These are phyloP conservation scores for Hemichromis elongatus DNA, from an alignment of 2,113 vertebrate genomes.

Conservation along the genomic window DNA sequence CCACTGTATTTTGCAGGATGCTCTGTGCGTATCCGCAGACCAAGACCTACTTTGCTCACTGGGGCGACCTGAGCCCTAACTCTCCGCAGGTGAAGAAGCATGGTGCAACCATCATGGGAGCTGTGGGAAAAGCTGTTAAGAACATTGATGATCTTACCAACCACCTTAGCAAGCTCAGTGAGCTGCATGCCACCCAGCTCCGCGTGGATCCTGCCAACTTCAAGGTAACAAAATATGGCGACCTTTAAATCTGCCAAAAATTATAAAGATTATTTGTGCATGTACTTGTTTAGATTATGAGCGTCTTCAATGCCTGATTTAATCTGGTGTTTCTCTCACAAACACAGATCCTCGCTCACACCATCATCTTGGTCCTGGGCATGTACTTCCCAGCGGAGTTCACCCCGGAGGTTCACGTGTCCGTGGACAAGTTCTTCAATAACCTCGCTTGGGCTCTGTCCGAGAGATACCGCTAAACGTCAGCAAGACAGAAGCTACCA, in stretches of 20 bases:
- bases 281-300: background rate
- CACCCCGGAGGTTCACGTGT: slow-evolving; percentile 18
- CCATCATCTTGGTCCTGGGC: slow-evolving; percentile 73
- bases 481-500: background rate
- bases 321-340: background rate
- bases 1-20: slow-evolving; percentile 39
- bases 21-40: slow-evolving; percentile 28
- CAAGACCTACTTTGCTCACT: background rate
- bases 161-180: slow-evolving; percentile 69
- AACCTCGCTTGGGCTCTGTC: background rate
- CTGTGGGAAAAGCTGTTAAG: slow-evolving; percentile 28
- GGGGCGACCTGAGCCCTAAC: background rate
- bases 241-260: background rate
- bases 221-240: slow-evolving; percentile 62
- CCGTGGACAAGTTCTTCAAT: slow-evolving; percentile 26
- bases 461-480: slow-evolving; percentile 27
- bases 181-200: slow-evolving; percentile 82
- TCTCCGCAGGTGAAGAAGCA: background rate
- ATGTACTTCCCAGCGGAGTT: background rate
- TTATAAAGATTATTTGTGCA: background rate
- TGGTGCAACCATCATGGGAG: background rate
- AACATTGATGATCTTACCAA: slow-evolving; percentile 65
- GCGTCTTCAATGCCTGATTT: background rate
- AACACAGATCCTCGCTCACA: slow-evolving; percentile 65
- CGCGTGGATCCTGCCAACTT: slow-evolving; percentile 87